Conservation (phyloP, 2,888 invertebrate genomes). For the Formica aserva region DNA sequence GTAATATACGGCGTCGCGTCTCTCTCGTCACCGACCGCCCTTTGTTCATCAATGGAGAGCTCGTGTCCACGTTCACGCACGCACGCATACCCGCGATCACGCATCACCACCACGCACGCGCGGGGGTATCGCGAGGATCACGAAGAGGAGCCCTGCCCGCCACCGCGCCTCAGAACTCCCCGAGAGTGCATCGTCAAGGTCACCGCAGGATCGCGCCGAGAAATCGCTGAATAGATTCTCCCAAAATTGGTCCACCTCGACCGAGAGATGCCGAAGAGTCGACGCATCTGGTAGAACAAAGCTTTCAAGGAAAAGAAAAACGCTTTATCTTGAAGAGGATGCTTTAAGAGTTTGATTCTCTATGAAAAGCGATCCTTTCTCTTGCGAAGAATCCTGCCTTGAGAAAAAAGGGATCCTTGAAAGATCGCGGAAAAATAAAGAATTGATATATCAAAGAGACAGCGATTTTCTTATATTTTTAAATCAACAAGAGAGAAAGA, state of each 20-base stretch:
- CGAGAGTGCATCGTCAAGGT: conserved; percentile 36
- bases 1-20: conserved; percentile 68
- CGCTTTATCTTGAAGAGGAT: background rate
- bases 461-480: background rate
- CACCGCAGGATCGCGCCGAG: conserved; percentile 10
- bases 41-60: conserved; percentile 76
- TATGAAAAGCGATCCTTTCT: background rate
- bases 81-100: conserved; percentile 73
- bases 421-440: no score
- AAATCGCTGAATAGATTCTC: conserved; percentile 46
- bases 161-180: conserved; percentile 38
- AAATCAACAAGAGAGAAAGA: background rate
- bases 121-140: conserved; percentile 68
- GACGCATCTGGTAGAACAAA: background rate
- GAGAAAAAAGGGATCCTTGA: background rate
- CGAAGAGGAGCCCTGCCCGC: conserved; percentile 50
- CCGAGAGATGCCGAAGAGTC: conserved; percentile 4
- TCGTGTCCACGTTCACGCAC: conserved; percentile 74
- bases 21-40: conserved; percentile 63
- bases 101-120: conserved; percentile 72
- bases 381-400: background rate
- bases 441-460: background rate
- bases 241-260: conserved; percentile 9
- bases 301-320: background rate
- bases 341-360: conserved; percentile 20